Evolutionary conservation across 2,113 vertebrate species (phyloP).

Genomic region (Chloebia gouldiae): DNA sequence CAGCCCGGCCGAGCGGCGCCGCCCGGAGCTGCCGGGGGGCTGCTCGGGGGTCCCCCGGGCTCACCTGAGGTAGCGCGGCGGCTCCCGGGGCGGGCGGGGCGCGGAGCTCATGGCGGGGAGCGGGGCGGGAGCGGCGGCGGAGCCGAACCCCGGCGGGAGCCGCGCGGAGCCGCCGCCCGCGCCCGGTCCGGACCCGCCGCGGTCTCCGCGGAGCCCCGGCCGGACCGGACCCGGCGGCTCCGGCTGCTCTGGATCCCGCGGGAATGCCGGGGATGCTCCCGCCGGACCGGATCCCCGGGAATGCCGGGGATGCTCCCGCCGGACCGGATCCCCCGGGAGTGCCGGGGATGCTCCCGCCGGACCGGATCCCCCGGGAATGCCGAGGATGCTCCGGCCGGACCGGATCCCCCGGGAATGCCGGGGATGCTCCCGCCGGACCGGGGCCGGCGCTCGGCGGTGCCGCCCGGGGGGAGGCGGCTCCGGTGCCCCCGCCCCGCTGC

Average conservation of each 20-base stretch:
- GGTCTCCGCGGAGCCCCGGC: not conserved
- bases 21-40: not conserved
- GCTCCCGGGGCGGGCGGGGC: not conserved
- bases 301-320: too few species aligned
- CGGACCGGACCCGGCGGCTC: too few species aligned
- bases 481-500: not conserved
- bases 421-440: not conserved
- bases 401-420: not conserved
- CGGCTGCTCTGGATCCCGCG: too few species aligned
- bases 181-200: not conserved
- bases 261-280: too few species aligned
- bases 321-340: too few species aligned
- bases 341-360: not conserved
- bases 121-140: not conserved
- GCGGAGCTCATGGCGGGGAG: not conserved
- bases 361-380: not conserved
- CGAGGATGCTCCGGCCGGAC: not conserved
- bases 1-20: not conserved
- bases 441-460: not conserved
- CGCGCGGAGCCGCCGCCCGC: too few species aligned
- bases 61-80: conserved; percentile 8
- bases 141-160: not conserved
- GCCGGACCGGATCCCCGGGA: too few species aligned
- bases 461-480: not conserved
- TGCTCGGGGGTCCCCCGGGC: not conserved